Conservation (phyloP, 2,797 vertebrate genomes). For the Dryobates pubescens region DNA sequence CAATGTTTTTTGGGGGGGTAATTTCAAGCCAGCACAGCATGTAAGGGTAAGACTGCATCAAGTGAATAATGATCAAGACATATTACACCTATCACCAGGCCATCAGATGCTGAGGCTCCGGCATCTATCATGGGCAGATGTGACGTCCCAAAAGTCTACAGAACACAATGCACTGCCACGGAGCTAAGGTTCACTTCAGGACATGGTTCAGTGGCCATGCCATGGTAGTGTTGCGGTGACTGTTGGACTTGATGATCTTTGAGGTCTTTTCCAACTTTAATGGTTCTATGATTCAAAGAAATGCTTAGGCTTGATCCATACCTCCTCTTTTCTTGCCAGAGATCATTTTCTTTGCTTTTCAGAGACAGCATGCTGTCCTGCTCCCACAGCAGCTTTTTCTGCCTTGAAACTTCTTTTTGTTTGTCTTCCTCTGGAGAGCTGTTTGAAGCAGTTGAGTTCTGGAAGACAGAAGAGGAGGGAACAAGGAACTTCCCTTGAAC, state of each 20-base stretch:
- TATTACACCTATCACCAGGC: not conserved
- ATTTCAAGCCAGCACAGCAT: too few relatives aligned
- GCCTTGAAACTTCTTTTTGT: constrained; percentile 64
- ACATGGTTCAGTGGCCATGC: too few relatives aligned
- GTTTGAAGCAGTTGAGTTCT: constrained; percentile 71
- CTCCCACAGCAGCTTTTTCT: constrained; percentile 61
- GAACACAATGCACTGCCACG: not conserved
- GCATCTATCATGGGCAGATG: not conserved
- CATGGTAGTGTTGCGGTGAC: too few relatives aligned
- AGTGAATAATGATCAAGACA: not conserved
- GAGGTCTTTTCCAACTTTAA: too few relatives aligned
- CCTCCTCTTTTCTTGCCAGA: constrained; percentile 63
- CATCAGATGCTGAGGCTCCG: not conserved
- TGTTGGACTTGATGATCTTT: too few relatives aligned
- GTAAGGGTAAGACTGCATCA: accelerated
- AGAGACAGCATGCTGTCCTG: constrained; percentile 11
- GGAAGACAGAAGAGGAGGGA: not conserved
- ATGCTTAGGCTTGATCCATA: constrained; percentile 13
- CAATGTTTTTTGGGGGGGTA: too few relatives aligned
- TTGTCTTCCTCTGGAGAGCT: constrained; percentile 71
- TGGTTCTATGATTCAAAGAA: not conserved
- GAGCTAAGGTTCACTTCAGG: not conserved
- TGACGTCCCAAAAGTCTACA: not conserved
- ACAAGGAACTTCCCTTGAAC: not conserved
- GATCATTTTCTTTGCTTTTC: constrained; percentile 44